Conservation (phyloP, 2,888 invertebrate genomes). For the Eilema griseolum region DNA sequence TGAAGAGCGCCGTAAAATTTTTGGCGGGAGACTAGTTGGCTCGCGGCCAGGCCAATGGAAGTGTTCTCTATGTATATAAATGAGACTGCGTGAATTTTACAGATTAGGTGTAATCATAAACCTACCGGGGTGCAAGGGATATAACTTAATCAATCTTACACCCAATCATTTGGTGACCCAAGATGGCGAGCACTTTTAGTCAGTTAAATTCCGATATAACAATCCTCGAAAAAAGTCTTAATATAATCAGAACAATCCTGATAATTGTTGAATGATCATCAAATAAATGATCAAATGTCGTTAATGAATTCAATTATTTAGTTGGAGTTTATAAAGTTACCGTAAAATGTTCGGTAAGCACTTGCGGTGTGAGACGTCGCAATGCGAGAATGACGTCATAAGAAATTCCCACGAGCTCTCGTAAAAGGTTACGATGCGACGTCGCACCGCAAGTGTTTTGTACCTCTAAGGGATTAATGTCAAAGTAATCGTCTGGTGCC, state of each 20-base stretch:
- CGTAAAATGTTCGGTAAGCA: not conserved
- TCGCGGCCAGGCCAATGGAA: conserved; percentile 44
- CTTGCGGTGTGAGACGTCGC: not conserved
- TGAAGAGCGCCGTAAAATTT: conserved; percentile 47
- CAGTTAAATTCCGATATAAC: no score
- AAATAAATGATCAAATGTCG: not conserved
- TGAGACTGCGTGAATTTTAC: conserved; percentile 13
- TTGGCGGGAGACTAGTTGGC: conserved; percentile 40
- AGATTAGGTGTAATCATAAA: not conserved
- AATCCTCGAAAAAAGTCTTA: no score
- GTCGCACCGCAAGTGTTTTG: not conserved
- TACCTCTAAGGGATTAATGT: not conserved
- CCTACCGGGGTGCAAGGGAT: no score
- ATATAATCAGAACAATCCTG: no score
- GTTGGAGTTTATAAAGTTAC: not conserved
- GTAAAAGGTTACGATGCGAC: not conserved
- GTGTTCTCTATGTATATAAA: conserved; percentile 26
- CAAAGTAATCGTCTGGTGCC: not conserved
- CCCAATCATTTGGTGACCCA: no score
- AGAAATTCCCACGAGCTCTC: conserved; percentile 1
- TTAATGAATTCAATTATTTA: not conserved
- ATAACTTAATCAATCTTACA: no score
- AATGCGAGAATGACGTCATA: not conserved
- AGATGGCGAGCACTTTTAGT: no score
- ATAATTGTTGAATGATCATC: no score